Conservation (phyloP, 2,797 vertebrate genomes). For the Epinephelus coioides region DNA sequence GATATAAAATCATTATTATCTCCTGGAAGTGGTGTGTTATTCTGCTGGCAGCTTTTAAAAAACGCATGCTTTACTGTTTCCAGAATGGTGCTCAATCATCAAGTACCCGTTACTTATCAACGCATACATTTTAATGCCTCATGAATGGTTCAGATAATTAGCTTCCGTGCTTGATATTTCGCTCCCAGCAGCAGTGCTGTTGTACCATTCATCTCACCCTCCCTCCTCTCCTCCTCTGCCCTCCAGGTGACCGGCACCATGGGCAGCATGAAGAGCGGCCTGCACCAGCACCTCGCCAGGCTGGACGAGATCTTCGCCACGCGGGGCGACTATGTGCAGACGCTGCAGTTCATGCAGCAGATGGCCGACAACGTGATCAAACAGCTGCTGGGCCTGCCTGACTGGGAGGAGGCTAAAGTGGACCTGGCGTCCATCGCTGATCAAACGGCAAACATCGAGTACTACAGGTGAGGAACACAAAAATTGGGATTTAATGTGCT, state of each 20-base stretch:
- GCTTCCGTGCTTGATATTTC: not conserved
- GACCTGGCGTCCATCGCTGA: slow-evolving; percentile 86
- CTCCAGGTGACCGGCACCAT: slow-evolving; percentile 89
- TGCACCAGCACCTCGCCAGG: slow-evolving; percentile 90
- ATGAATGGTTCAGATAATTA: not conserved
- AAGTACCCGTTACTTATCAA: not conserved
- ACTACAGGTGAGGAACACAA: slow-evolving; percentile 89
- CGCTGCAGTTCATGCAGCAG: slow-evolving; percentile 92
- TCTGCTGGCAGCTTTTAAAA: not conserved
- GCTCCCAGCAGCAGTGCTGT: not conserved
- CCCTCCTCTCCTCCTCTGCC: not conserved
- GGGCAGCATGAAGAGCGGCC: slow-evolving; percentile 86
- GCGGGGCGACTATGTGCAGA: slow-evolving; percentile 91
- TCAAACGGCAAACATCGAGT: slow-evolving; percentile 85
- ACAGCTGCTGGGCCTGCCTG: slow-evolving; percentile 92
- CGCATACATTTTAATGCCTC: not conserved
- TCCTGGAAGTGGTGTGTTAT: no score
- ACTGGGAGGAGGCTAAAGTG: slow-evolving; percentile 85
- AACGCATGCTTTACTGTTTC: not conserved
- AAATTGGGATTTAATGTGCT: not conserved
- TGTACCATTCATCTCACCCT: not conserved
- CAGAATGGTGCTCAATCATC: not conserved
- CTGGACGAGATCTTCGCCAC: slow-evolving; percentile 93
- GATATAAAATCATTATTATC: not conserved
- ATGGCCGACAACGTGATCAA: slow-evolving; percentile 87